phyloP scores from a whole-genome alignment of 2,888 invertebrate species.

The Horisme vitalbata region DNA sequence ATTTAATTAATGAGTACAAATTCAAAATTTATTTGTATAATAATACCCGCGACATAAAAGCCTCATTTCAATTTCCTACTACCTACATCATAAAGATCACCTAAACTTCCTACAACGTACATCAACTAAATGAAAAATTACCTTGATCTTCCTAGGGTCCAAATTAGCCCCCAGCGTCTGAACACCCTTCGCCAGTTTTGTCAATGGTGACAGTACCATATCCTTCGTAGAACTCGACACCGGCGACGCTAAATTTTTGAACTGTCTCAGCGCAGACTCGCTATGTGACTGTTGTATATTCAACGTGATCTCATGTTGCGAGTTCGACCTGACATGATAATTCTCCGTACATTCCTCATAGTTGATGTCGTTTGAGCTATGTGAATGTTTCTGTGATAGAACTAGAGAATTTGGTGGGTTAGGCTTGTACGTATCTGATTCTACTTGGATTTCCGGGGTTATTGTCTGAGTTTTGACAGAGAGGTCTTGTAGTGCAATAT shows the following conservation, averaged over 20 bases:
- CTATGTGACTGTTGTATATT: slow-evolving; percentile 90
- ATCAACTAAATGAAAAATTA: slow-evolving; percentile 33
- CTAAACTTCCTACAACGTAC: neutral
- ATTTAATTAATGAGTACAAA: too few species aligned
- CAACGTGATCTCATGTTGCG: slow-evolving; percentile 86
- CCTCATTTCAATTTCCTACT: neutral
- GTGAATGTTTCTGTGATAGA: slow-evolving; percentile 85
- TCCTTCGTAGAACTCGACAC: slow-evolving; percentile 84
- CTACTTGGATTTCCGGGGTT: slow-evolving; percentile 86
- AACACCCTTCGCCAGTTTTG: slow-evolving; percentile 93
- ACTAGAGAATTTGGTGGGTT: slow-evolving; percentile 81
- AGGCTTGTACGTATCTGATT: slow-evolving; percentile 58
- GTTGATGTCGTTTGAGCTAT: slow-evolving; percentile 87
- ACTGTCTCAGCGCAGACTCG: slow-evolving; percentile 88
- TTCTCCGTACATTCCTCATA: slow-evolving; percentile 57
- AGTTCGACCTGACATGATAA: slow-evolving; percentile 77
- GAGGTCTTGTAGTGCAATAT: slow-evolving; percentile 7
- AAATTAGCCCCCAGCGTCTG: slow-evolving; percentile 93
- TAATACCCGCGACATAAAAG: too few species aligned
- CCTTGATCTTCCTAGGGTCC: slow-evolving; percentile 90
- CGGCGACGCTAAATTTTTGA: slow-evolving; percentile 87
- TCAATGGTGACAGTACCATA: slow-evolving; percentile 88
- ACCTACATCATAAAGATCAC: neutral
- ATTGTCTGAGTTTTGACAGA: slow-evolving; percentile 22
- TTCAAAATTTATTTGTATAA: too few species aligned